Conservation (phyloP, 2,888 invertebrate genomes). For the Harpalus rubripes region DNA sequence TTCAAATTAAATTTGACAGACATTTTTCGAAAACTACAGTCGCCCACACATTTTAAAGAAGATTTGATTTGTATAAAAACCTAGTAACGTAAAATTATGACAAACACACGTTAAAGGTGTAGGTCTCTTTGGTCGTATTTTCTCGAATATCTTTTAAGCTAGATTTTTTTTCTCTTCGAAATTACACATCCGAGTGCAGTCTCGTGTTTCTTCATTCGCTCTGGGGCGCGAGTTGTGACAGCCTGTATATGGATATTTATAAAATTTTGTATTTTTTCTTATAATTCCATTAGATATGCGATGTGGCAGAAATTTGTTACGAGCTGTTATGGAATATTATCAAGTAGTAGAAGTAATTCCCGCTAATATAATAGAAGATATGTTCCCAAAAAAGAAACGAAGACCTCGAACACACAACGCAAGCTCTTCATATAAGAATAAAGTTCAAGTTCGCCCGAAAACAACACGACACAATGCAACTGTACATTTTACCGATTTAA, state of each 20-base stretch:
- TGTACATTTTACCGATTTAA: constrained; percentile 79
- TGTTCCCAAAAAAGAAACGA: constrained; percentile 73
- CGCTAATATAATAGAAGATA: constrained; percentile 76
- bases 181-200: too few relatives aligned
- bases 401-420: constrained; percentile 72
- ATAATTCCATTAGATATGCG: constrained; percentile 82
- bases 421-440: constrained; percentile 75
- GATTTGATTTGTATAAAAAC: too few relatives aligned
- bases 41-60: too few relatives aligned
- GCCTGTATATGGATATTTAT: not conserved
- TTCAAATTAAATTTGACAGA: too few relatives aligned
- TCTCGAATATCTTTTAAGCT: too few relatives aligned
- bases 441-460: constrained; percentile 77
- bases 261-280: constrained; percentile 69
- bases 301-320: constrained; percentile 87
- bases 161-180: too few relatives aligned
- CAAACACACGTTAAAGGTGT: too few relatives aligned
- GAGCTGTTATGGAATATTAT: constrained; percentile 90
- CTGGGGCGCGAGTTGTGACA: too few relatives aligned
- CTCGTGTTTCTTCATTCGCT: too few relatives aligned
- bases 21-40: too few relatives aligned
- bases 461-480: constrained; percentile 79
- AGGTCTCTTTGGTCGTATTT: too few relatives aligned
- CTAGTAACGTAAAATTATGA: too few relatives aligned
- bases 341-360: constrained; percentile 85